Base-by-base conservation (phyloP, 2,113 vertebrate species). In the Neodon shergylaensis region DNA sequence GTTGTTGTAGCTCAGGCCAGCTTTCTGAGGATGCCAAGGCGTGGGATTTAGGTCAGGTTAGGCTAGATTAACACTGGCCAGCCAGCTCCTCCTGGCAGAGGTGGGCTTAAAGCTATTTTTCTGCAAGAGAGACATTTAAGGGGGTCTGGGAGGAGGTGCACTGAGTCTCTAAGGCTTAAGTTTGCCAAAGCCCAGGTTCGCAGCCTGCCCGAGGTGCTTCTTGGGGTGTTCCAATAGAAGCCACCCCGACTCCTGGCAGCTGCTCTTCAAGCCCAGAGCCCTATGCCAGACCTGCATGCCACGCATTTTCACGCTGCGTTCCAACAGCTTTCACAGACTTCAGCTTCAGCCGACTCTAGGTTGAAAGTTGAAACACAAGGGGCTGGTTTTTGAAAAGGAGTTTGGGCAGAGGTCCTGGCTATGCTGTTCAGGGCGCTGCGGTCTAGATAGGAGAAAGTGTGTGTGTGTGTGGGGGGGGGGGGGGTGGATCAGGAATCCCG, bases 231-330 rank as follows among this genome's bases (percentile, higher is more conserved):
- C 2, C 58, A 1, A 5, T 1, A 24, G 31, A 54, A 33, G 52
- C 90, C 52, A 11, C 17, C 88, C 14, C 0, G 0, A 66, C 10
- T 8, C 24, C 5, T 12, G 2, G 39, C 42, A 31, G 0, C 65
- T 1, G 13, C 49, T 88, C 21, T 26, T 26, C 17, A 5, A 17
- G 65, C 17, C n/a, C 11, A 2, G 1, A 39, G 4, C 16, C 49
- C 44, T 28, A 3, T 3, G 2, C 31, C 19, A 16, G 6, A 39
- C 7, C 17, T 0, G 16, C 58, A 26, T 0, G 73, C 33, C 1
- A 36, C 63, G 9, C 24, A 19, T 16, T 74, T 61, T 28, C 49
- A 12, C 26, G 2, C 3, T 0, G 39, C 26, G 7, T 91, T 36
- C 28, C 17, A 3, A 6, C 7, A 44, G 63, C 61, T 19, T 66